A percentile compares a stretch with the other conserved stretches of the same genome.
Evolutionary conservation across 2,113 vertebrate species (phyloP).

Genomic region (Sebastes schlegelii): DNA sequence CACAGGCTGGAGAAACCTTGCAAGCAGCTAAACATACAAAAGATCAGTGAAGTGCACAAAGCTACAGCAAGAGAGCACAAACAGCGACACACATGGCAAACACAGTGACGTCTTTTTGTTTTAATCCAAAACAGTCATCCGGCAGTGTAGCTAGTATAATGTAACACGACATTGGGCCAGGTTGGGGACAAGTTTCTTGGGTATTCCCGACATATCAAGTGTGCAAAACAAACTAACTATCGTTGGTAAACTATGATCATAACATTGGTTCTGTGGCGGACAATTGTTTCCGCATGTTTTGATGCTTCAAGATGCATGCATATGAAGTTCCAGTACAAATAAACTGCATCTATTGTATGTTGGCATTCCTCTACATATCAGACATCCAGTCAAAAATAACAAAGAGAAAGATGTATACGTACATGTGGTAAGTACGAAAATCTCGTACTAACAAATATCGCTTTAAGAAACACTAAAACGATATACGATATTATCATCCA

Average conservation of each 20-base stretch:
- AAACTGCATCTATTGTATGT: neutral
- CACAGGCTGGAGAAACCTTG: neutral
- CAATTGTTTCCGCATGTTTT: neutral
- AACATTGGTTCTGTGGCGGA: neutral
- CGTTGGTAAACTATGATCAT: neutral
- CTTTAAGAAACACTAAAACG: no score
- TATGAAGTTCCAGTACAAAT: neutral
- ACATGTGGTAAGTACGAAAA: no score
- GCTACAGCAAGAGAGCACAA: neutral
- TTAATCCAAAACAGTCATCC: neutral
- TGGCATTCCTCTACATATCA: neutral
- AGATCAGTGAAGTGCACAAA: neutral
- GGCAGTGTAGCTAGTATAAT: neutral
- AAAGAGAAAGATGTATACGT: no score
- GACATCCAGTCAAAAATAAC: no score
- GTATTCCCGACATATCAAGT: neutral
- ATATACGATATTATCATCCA: no score
- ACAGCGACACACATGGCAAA: neutral
- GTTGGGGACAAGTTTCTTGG: neutral
- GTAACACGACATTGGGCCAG: neutral
- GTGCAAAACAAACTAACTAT: neutral
- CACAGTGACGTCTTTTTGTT: neutral
- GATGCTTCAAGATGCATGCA: neutral
- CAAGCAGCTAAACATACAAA: neutral
- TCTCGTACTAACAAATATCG: no score